Evolutionary conservation across 2,888 invertebrate species (phyloP).

Genomic region (Gryllus longicercus): DNA sequence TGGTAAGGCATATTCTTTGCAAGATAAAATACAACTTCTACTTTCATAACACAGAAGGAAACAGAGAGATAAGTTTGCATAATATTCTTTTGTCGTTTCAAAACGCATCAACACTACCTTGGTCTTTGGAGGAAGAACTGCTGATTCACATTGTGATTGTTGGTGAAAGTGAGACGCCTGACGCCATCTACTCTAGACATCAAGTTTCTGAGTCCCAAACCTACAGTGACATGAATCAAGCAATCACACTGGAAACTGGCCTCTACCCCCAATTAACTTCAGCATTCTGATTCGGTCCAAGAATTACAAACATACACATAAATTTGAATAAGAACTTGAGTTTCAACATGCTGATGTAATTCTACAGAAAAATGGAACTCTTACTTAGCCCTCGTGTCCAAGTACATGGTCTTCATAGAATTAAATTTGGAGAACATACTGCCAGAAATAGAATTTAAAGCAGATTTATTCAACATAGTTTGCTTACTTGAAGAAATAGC

Average conservation of each 20-base stretch:
- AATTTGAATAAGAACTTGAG: background rate
- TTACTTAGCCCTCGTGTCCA: slow-evolving; percentile 17
- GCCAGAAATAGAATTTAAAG: background rate
- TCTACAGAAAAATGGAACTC: background rate
- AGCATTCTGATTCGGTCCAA: background rate
- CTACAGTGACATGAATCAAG: slow-evolving; percentile 29
- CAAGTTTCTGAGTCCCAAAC: slow-evolving; percentile 31
- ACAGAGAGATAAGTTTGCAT: background rate
- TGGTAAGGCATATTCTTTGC: background rate
- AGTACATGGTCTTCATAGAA: slow-evolving; percentile 17
- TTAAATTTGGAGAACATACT: slow-evolving; percentile 11
- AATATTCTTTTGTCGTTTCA: too few relatives aligned
- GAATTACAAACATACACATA: background rate
- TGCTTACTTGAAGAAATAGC: background rate
- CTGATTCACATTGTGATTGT: slow-evolving; percentile 34
- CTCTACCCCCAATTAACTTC: background rate
- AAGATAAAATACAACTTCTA: background rate
- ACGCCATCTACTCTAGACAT: slow-evolving; percentile 36
- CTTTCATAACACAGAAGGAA: slow-evolving; percentile 18
- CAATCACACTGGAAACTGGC: slow-evolving; percentile 27
- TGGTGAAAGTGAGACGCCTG: slow-evolving; percentile 34
- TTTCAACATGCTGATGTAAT: background rate
- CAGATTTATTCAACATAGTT: slow-evolving; percentile 5
- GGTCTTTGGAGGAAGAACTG: slow-evolving; percentile 37
- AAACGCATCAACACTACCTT: slow-evolving; percentile 31